Percentiles rank a stretch among this genome's conserved stretches.
Conservation (phyloP, 2,113 vertebrate species). For the Megaptera novaeangliae region DNA sequence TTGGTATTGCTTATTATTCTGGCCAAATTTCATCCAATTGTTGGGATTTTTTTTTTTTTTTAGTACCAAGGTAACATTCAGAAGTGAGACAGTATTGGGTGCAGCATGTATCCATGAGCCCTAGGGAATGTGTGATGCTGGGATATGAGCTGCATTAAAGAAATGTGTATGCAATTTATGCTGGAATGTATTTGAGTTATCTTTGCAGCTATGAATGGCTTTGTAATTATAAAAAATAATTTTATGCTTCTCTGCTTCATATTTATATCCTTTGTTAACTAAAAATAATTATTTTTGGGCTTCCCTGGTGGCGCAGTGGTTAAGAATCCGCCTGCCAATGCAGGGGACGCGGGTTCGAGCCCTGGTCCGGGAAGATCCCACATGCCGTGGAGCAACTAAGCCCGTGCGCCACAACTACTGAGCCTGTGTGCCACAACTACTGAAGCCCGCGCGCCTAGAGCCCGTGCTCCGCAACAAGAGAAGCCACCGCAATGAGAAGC, state of each 20-base stretch:
- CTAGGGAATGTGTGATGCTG: neutral
- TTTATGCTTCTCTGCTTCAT: neutral
- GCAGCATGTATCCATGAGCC: neutral
- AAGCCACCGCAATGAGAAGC: no score
- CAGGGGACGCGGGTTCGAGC: no score
- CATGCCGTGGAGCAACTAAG: no score
- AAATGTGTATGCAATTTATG: neutral
- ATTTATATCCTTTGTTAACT: neutral
- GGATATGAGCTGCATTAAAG: neutral
- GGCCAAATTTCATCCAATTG: neutral
- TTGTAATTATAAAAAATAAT: slow-evolving; percentile 20
- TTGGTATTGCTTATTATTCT: neutral
- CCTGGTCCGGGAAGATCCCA: no score
- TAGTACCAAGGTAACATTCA: neutral
- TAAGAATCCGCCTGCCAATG: no score
- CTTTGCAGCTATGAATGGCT: neutral
- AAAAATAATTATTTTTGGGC: neutral
- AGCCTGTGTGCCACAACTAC: no score
- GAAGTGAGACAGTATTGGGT: neutral
- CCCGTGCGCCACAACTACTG: no score
- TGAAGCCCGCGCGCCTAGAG: no score
- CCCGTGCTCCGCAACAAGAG: no score
- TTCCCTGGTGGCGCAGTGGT: no score
- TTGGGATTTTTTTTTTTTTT: neutral
- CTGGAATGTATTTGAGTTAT: neutral